Percentiles rank a stretch among this genome's conserved stretches.
Conservation (phyloP, 2,888 invertebrate genomes). For the Carabus problematicus region DNA sequence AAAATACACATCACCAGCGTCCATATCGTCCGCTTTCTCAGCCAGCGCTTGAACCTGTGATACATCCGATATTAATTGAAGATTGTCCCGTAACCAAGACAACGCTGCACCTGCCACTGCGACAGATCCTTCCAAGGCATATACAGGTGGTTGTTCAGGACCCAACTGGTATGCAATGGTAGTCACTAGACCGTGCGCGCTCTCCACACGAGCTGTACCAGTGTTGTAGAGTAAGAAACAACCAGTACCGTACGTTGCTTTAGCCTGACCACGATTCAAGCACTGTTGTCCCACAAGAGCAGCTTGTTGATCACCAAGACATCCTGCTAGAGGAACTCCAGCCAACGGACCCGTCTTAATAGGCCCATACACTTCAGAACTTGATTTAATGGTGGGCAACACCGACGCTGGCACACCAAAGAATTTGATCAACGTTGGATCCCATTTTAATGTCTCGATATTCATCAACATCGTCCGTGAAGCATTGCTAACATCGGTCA, state of each 20-base stretch:
- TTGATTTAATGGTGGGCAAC: conserved; percentile 87
- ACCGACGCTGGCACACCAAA: conserved; percentile 85
- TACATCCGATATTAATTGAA: conserved; percentile 77
- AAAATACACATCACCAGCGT: conserved; percentile 85
- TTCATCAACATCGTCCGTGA: conserved; percentile 98
- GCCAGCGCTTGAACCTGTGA: conserved; percentile 78
- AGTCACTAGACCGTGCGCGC: conserved; percentile 87
- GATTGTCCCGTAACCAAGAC: conserved; percentile 91
- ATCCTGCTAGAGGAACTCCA: conserved; percentile 83
- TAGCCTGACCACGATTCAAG: conserved; percentile 84
- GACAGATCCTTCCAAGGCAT: conserved; percentile 91
- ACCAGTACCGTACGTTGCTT: conserved; percentile 97
- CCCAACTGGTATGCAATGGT: conserved; percentile 96
- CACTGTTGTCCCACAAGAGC: conserved; percentile 96
- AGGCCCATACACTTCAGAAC: conserved; percentile 89
- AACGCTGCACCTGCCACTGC: conserved; percentile 88
- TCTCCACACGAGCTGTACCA: conserved; percentile 76
- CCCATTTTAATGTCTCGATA: conserved; percentile 89
- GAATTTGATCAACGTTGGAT: conserved; percentile 79
- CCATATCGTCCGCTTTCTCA: conserved; percentile 72
- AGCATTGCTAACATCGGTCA: conserved; percentile 97
- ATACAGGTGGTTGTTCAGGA: conserved; percentile 73
- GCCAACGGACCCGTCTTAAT: conserved; percentile 72
- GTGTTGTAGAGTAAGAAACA: conserved; percentile 97
- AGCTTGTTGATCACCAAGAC: conserved; percentile 95